These are phyloP conservation scores for Palloptera scutellata DNA, from an alignment of 2,888 invertebrate species.

Conservation along the genomic window DNA sequence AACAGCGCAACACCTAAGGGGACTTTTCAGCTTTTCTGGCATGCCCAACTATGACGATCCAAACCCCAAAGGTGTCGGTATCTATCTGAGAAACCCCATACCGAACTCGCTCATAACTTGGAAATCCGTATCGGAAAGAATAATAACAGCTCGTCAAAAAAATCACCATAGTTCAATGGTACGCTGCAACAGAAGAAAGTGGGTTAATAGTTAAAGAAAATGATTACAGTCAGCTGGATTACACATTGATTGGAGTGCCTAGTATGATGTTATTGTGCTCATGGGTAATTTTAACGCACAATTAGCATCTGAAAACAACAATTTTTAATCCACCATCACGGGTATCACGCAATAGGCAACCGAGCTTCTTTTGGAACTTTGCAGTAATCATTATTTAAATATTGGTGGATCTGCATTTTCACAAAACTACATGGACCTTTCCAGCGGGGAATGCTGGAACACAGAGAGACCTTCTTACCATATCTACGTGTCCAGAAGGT, in stretches of 20 bases:
- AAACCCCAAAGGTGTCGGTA: conserved; percentile 8
- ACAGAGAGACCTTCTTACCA: conserved; percentile 13
- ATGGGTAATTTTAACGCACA: conserved; percentile 16
- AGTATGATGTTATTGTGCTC: conserved; percentile 6
- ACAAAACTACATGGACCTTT: conserved; percentile 15
- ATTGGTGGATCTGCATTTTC: conserved; percentile 11
- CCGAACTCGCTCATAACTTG: background rate
- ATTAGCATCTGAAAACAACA: conserved; percentile 1
- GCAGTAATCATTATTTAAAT: background rate
- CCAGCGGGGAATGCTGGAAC: background rate
- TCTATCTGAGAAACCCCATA: conserved; percentile 3
- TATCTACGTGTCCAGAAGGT: conserved; percentile 12
- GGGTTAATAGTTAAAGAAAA: conserved; percentile 5
- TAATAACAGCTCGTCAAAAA: conserved; percentile 11
- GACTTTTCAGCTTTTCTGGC: conserved; percentile 6
- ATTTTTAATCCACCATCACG: background rate
- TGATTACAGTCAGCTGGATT: conserved; percentile 9
- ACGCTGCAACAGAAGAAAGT: conserved; percentile 13
- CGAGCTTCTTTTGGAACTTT: conserved; percentile 7
- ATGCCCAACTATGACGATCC: conserved; percentile 8
- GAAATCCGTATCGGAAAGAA: conserved; percentile 13
- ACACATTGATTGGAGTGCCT: conserved; percentile 3
- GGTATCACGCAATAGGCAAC: background rate
- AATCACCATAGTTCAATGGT: conserved; percentile 18
- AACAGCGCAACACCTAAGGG: conserved; percentile 15